These are phyloP conservation scores for Marronus borbonicus DNA, from an alignment of 2,888 invertebrate species.

Conservation along the genomic window DNA sequence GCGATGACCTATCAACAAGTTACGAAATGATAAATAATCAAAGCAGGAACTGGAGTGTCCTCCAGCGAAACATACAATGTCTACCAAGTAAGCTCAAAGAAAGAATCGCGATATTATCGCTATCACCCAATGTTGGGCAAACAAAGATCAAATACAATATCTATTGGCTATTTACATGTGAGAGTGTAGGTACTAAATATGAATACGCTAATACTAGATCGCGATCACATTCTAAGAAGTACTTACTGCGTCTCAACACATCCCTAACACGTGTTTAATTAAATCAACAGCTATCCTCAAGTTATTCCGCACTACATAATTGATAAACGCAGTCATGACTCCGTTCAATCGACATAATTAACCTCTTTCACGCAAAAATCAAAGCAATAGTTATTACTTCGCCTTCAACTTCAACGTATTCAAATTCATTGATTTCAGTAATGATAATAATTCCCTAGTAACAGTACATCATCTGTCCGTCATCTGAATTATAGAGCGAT, in stretches of 20 bases:
- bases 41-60: no score
- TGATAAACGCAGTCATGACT: not conserved
- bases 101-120: no score
- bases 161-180: no score
- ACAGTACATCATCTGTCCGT: constrained; percentile 19
- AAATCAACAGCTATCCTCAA: constrained; percentile 16
- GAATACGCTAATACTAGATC: not conserved
- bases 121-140: no score
- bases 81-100: no score
- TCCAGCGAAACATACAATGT: no score
- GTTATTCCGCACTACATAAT: constrained; percentile 20
- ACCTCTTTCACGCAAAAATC: constrained; percentile 29
- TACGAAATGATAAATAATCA: no score
- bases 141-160: no score
- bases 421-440: constrained; percentile 6
- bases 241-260: not conserved
- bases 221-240: not conserved
- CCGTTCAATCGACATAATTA: constrained; percentile 7
- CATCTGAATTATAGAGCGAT: constrained; percentile 9
- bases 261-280: constrained; percentile 9
- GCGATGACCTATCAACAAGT: no score
- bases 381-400: constrained; percentile 30
- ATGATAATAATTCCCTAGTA: constrained; percentile 28
- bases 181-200: no score
- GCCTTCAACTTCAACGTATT: constrained; percentile 20